Percentiles rank a stretch among this genome's conserved stretches.
Conservation (phyloP, 2,113 vertebrate genomes). For the Nanorana parkeri region DNA sequence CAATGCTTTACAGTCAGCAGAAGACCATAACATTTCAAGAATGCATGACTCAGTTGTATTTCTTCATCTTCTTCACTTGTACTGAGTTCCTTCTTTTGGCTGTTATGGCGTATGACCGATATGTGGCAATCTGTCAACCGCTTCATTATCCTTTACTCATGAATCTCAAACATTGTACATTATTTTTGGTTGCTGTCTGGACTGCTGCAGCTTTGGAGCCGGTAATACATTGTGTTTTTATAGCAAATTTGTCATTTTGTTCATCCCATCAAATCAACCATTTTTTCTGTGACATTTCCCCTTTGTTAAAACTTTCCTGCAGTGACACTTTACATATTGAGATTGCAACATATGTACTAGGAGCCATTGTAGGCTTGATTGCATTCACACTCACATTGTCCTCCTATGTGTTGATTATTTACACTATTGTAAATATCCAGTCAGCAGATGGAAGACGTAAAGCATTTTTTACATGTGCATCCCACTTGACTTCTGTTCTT, state of each 20-base stretch:
- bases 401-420: constrained; percentile 35
- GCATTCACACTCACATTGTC: constrained; percentile 17
- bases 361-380: background rate
- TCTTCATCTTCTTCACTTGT: constrained; percentile 26
- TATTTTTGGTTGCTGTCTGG: background rate
- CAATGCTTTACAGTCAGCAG: constrained; percentile 2
- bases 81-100: constrained; percentile 40
- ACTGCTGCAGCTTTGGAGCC: background rate
- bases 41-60: constrained; percentile 35
- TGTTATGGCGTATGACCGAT: constrained; percentile 42
- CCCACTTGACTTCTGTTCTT: constrained; percentile 29
- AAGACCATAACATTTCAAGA: constrained; percentile 4
- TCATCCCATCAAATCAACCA: constrained; percentile 16
- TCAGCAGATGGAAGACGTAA: constrained; percentile 21
- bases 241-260: constrained; percentile 27
- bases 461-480: constrained; percentile 33
- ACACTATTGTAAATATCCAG: constrained; percentile 18
- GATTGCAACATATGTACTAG: constrained; percentile 21
- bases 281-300: constrained; percentile 40
- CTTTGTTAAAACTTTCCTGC: constrained; percentile 31
- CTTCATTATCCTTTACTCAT: constrained; percentile 22
- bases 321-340: constrained; percentile 12
- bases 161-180: background rate
- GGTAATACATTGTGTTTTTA: constrained; percentile 4
- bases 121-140: constrained; percentile 41